Percentiles rank a stretch among this genome's conserved stretches.
Evolutionary conservation across 2,888 invertebrate species (phyloP).

Genomic region (Xylophagus ater): DNA sequence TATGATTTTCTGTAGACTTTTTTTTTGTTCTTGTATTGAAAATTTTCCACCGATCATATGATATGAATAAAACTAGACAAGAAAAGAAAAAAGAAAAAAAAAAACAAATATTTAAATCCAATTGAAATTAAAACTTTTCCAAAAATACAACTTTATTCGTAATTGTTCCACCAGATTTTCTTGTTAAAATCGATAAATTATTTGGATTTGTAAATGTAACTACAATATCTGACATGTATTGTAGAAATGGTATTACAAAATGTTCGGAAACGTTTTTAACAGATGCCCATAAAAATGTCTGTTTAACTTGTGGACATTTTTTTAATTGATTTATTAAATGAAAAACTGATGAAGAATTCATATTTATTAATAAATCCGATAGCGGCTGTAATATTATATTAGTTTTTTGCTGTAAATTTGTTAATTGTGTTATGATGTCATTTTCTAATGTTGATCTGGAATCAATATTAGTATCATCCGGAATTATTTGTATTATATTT

Average conservation of each 20-base stretch:
- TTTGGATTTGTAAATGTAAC: constrained; percentile 25
- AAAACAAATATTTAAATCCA: background rate
- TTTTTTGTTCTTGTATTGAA: constrained; percentile 18
- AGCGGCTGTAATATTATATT: constrained; percentile 30
- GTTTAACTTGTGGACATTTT: constrained; percentile 24
- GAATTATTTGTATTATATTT: constrained; percentile 10
- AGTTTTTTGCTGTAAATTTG: constrained; percentile 1
- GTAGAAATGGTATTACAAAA: constrained; percentile 31
- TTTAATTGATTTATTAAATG: constrained; percentile 28
- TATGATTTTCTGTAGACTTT: constrained; percentile 13
- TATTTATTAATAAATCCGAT: constrained; percentile 28
- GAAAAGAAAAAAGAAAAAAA: constrained; percentile 1
- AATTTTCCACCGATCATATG: constrained; percentile 27
- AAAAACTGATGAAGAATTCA: constrained; percentile 27
- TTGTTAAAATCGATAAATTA: constrained; percentile 26
- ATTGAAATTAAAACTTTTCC: constrained; percentile 3
- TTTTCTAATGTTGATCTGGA: background rate
- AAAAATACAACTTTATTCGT: constrained; percentile 22
- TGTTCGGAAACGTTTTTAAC: constrained; percentile 24
- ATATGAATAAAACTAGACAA: constrained; percentile 29
- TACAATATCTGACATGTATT: constrained; percentile 33
- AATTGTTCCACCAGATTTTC: constrained; percentile 31
- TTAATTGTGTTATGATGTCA: background rate
- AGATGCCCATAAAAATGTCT: constrained; percentile 33
- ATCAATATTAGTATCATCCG: background rate